These are phyloP conservation scores for Xyliphius kryptos DNA, from an alignment of 2,113 vertebrate species.

Conservation along the genomic window DNA sequence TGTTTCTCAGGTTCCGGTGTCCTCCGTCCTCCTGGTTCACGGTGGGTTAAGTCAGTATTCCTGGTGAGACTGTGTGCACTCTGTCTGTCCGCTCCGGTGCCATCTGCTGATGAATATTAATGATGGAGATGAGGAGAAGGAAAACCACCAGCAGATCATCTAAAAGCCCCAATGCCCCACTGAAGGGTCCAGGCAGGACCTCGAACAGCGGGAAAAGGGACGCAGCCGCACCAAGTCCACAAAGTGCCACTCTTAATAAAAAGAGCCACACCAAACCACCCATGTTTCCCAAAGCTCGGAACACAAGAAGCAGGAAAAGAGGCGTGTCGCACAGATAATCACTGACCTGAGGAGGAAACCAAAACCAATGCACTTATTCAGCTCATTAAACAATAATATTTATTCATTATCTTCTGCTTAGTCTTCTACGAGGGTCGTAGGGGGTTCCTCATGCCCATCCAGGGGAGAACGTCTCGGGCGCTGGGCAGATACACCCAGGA, in stretches of 20 bases:
- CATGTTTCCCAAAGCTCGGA: constrained; percentile 60
- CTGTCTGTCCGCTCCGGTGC: constrained; percentile 50
- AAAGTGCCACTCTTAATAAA: constrained; percentile 65
- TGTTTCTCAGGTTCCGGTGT: no score
- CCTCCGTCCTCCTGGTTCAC: constrained; percentile 30
- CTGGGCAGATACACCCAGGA: no score
- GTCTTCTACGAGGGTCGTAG: no score
- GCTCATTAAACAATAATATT: not conserved
- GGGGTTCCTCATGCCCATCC: no score
- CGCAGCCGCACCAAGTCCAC: constrained; percentile 61
- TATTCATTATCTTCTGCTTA: no score
- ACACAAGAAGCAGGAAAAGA: constrained; percentile 57
- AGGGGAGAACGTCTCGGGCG: no score
- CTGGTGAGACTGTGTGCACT: constrained; percentile 31
- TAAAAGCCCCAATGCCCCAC: constrained; percentile 60
- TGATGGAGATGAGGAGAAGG: constrained; percentile 68
- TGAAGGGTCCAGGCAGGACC: constrained; percentile 56
- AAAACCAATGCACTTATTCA: not conserved
- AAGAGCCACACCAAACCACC: constrained; percentile 67
- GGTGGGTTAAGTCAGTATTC: constrained; percentile 41
- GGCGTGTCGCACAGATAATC: constrained; percentile 70
- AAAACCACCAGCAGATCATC: constrained; percentile 70
- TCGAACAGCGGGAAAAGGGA: constrained; percentile 60
- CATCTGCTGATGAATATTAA: constrained; percentile 73
- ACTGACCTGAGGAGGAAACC: constrained; percentile 53